Percentiles rank a stretch among this genome's conserved stretches.
Conservation (phyloP, 1,140 invertebrate genomes). For the Megathymus violae region DNA sequence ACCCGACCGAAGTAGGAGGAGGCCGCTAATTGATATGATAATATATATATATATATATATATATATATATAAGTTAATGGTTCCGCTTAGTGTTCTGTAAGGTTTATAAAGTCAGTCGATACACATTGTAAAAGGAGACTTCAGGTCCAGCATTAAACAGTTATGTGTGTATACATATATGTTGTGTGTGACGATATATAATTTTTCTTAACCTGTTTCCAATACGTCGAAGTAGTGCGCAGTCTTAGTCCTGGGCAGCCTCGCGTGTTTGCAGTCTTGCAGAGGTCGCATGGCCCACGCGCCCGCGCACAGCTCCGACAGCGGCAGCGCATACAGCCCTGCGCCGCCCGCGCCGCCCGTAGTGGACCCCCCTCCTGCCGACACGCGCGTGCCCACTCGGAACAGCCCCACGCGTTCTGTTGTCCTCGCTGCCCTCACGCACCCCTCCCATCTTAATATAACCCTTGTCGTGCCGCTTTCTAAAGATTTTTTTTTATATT, state of each 20-base stretch:
- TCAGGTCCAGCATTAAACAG: too few relatives aligned
- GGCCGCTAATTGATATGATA: too few relatives aligned
- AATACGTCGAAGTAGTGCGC: slow-evolving; percentile 74
- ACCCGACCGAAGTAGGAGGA: too few relatives aligned
- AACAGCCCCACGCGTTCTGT: slow-evolving; percentile 71
- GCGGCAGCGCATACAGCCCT: slow-evolving; percentile 71
- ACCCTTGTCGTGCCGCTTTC: slow-evolving; percentile 75
- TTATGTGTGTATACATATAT: too few relatives aligned
- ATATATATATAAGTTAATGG: too few relatives aligned
- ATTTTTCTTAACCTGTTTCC: slow-evolving; percentile 58
- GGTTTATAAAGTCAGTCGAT: too few relatives aligned
- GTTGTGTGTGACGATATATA: too few relatives aligned
- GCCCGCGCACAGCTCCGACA: slow-evolving; percentile 65
- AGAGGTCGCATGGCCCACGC: slow-evolving; percentile 78
- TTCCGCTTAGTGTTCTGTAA: too few relatives aligned
- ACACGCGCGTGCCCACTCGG: slow-evolving; percentile 67
- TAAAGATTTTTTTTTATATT: too few relatives aligned
- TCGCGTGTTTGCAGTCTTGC: slow-evolving; percentile 75
- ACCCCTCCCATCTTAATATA: slow-evolving; percentile 72
- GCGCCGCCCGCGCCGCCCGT: slow-evolving; percentile 70
- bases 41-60: too few relatives aligned
- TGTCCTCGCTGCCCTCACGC: slow-evolving; percentile 64
- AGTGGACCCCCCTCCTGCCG: slow-evolving; percentile 57
- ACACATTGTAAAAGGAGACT: too few relatives aligned
- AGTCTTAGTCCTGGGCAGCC: slow-evolving; percentile 72